Conservation (phyloP, 2,113 vertebrate species). For the Laticauda colubrina region DNA sequence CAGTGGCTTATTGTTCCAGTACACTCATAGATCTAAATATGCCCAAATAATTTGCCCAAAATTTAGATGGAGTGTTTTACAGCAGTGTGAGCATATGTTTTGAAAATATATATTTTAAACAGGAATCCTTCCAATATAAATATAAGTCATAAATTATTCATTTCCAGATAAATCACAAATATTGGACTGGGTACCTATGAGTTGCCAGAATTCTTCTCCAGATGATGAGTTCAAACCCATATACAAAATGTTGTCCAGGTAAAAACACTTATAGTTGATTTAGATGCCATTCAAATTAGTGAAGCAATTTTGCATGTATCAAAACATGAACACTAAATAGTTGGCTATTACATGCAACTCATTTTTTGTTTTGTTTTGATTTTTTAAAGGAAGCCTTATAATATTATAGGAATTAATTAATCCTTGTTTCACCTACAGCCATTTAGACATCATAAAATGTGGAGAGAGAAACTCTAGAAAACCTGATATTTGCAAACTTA, state of each 20-base stretch:
- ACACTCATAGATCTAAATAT: background rate
- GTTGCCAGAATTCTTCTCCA: background rate
- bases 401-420: background rate
- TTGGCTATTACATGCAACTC: background rate
- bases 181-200: background rate
- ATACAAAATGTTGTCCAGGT: background rate
- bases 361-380: background rate
- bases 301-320: background rate
- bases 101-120: background rate
- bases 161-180: background rate
- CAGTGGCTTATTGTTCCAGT: background rate
- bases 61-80: background rate
- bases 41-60: background rate
- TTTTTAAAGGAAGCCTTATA: background rate
- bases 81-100: background rate
- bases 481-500: background rate
- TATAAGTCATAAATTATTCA: background rate
- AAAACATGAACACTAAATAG: background rate
- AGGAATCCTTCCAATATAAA: background rate
- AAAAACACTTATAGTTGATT: background rate
- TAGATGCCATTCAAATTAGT: background rate
- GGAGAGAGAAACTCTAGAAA: background rate
- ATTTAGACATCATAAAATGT: background rate
- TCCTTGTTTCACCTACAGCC: background rate
- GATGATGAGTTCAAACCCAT: background rate